Evolutionary conservation across 1,140 invertebrate genomes (phyloP).

Genomic region (Danaus plexippus): DNA sequence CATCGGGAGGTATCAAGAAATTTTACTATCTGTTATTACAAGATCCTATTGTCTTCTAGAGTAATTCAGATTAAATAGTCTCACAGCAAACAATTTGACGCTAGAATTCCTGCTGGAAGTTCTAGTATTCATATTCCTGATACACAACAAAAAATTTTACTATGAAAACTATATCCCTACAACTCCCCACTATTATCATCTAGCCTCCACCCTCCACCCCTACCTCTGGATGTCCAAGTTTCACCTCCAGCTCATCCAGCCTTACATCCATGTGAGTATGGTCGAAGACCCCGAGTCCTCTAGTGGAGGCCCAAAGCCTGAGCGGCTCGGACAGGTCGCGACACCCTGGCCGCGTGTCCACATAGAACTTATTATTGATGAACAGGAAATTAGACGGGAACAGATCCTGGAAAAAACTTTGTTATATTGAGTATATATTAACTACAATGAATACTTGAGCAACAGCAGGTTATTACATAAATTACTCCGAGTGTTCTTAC

Average conservation of each 20-base stretch:
- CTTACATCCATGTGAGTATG: slow-evolving; percentile 73
- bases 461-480: too few species aligned
- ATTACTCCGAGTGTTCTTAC: too few species aligned
- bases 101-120: too few species aligned
- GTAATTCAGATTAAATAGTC: too few species aligned
- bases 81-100: too few species aligned
- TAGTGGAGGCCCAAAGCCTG: slow-evolving; percentile 75
- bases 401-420: slow-evolving; percentile 69
- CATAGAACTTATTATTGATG: slow-evolving; percentile 85
- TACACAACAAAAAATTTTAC: too few species aligned
- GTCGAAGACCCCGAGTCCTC: slow-evolving; percentile 72
- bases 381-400: slow-evolving; percentile 84
- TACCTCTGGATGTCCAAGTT: slow-evolving; percentile 79
- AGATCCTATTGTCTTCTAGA: too few species aligned
- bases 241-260: slow-evolving; percentile 77
- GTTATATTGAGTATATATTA: not conserved
- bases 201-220: too few species aligned
- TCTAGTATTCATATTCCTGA: too few species aligned
- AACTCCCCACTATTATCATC: too few species aligned
- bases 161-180: not conserved
- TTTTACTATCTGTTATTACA: too few species aligned
- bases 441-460: too few species aligned
- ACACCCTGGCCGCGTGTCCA: slow-evolving; percentile 77
- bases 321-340: slow-evolving; percentile 78
- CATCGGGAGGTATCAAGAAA: not conserved